These are phyloP conservation scores for Chaenodraco wilsoni DNA, from an alignment of 2,797 vertebrate species.

Conservation along the genomic window DNA sequence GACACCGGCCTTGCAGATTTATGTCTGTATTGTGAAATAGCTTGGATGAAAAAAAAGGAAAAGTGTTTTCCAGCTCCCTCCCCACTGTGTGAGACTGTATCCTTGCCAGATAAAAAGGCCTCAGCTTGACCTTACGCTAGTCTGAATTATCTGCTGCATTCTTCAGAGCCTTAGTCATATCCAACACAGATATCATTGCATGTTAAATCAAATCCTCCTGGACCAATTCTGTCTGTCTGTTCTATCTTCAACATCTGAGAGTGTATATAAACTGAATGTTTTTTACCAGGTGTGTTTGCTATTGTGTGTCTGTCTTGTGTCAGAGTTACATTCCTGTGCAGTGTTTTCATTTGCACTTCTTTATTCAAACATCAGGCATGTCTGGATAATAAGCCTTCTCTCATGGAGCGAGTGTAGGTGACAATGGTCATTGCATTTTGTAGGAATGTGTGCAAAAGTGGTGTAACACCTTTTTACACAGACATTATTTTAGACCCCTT, in stretches of 20 bases:
- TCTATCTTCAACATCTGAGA: background rate
- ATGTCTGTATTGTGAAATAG: slow-evolving; percentile 27
- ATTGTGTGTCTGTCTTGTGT: background rate
- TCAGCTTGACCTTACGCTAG: slow-evolving; percentile 63
- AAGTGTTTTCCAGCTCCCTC: slow-evolving; percentile 2
- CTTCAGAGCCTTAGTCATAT: slow-evolving; percentile 45
- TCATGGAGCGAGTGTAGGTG: slow-evolving; percentile 5
- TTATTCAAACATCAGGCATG: slow-evolving; percentile 13
- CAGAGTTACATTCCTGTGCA: slow-evolving; percentile 5
- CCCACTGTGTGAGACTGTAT: slow-evolving; percentile 15
- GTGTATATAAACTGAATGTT: slow-evolving; percentile 5
- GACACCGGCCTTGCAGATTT: background rate
- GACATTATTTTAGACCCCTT: background rate
- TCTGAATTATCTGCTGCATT: slow-evolving; percentile 60
- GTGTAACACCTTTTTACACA: background rate
- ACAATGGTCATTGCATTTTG: slow-evolving; percentile 7
- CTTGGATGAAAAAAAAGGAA: background rate
- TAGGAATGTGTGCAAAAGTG: background rate
- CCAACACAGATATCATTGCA: slow-evolving; percentile 21
- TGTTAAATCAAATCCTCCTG: slow-evolving; percentile 15
- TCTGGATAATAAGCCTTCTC: slow-evolving; percentile 9
- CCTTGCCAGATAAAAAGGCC: slow-evolving; percentile 37
- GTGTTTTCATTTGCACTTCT: slow-evolving; percentile 16
- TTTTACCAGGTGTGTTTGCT: slow-evolving; percentile 24
- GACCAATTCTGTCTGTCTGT: background rate